phyloP scores from a whole-genome alignment of 53 echinoderm and acorn worm species.

The Holothuria scabra region DNA sequence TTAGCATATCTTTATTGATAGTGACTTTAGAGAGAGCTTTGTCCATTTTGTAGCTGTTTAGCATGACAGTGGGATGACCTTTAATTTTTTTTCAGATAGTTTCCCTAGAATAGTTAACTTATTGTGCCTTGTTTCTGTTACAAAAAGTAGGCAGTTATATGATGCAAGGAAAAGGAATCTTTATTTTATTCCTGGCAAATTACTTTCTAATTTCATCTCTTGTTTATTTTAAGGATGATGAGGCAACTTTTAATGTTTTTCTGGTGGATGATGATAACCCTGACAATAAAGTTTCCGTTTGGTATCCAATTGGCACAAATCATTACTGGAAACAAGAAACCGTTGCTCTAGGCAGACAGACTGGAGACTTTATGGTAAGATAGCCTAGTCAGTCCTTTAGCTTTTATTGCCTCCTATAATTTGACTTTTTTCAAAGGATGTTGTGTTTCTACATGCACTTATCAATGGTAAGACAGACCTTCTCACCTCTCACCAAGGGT shows the following conservation, averaged over 20 bases:
- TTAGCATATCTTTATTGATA: too few relatives aligned
- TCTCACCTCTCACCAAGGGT: too few relatives aligned
- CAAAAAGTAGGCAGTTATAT: too few relatives aligned
- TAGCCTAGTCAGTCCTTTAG: not conserved
- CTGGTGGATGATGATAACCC: slow-evolving; percentile 35
- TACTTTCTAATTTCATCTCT: not conserved
- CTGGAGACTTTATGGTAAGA: slow-evolving; percentile 25
- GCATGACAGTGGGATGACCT: too few relatives aligned
- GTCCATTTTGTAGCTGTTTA: too few relatives aligned
- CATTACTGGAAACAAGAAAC: slow-evolving; percentile 62
- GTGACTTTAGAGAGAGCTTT: too few relatives aligned
- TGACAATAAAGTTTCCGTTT: slow-evolving; percentile 22
- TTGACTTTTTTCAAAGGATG: not conserved
- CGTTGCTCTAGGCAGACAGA: slow-evolving; percentile 71
- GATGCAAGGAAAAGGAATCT: too few relatives aligned
- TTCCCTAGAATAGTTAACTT: too few relatives aligned
- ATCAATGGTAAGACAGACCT: too few relatives aligned
- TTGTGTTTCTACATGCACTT: too few relatives aligned
- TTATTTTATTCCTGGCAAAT: not conserved
- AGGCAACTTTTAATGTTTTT: slow-evolving; percentile 8
- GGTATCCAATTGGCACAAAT: slow-evolving; percentile 46
- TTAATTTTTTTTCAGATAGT: too few relatives aligned
- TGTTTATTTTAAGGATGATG: not conserved
- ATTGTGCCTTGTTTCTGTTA: too few relatives aligned
- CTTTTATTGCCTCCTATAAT: not conserved